These are phyloP conservation scores for Anneissia japonica DNA, from an alignment of 35 echinoderm and acorn worm genomes.

Conservation along the genomic window DNA sequence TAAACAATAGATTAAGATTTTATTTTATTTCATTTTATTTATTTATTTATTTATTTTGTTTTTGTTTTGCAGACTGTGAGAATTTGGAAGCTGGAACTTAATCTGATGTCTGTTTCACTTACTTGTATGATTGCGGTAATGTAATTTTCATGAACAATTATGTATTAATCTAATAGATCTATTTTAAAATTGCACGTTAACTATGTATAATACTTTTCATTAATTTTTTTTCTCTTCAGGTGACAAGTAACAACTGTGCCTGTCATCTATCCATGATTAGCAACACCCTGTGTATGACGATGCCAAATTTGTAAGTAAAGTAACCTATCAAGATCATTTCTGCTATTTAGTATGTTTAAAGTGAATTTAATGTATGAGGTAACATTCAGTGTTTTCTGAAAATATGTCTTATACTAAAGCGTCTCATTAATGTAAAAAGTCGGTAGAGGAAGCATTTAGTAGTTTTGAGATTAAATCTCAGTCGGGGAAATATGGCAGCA, in stretches of 20 bases:
- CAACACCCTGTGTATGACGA: constrained; percentile 42
- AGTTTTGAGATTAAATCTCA: too few relatives aligned
- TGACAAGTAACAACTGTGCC: constrained; percentile 41
- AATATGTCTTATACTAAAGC: too few relatives aligned
- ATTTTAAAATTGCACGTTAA: too few relatives aligned
- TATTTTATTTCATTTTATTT: not conserved
- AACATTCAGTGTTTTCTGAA: too few relatives aligned
- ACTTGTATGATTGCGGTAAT: not conserved
- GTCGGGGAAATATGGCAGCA: too few relatives aligned
- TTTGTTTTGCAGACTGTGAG: not conserved
- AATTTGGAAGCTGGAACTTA: not conserved
- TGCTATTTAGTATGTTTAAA: too few relatives aligned
- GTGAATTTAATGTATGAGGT: too few relatives aligned
- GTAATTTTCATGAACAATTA: not conserved
- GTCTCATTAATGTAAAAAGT: too few relatives aligned
- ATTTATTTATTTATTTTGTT: not conserved
- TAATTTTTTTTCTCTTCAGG: constrained; percentile 32
- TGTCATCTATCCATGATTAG: constrained; percentile 79
- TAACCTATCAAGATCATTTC: too few relatives aligned
- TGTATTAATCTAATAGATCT: not conserved
- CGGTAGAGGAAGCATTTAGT: too few relatives aligned
- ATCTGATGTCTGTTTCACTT: not conserved
- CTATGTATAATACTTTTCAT: too few relatives aligned
- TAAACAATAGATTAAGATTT: too few relatives aligned
- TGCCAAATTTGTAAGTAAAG: constrained; percentile 82